Evolutionary conservation across 2,888 invertebrate species (phyloP), one percentile per base, ranked within the genome.

Genomic region (Trileptium ribeirensis): DNA sequence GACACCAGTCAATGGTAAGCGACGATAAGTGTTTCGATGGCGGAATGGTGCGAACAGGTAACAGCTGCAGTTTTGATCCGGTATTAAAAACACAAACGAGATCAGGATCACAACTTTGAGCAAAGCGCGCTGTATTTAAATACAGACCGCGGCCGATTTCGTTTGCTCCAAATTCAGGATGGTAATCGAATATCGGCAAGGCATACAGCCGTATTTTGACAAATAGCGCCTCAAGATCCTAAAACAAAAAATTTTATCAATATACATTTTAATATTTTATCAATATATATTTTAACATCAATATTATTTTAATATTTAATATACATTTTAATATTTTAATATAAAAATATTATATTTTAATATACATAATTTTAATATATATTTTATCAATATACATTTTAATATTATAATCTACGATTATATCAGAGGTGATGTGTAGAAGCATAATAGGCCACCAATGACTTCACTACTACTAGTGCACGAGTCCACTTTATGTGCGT

Each of bases 31-130:
- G 36, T 39, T 75, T 75, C 77, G n/a, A n/a, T 2, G 38, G 38
- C n/a, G 38, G 31, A n/a, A 75, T 39, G 3, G 24, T 75, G n/a
- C n/a, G 24, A n/a, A 75, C 37, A 36, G 77, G 39, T 15, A 51
- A 51, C 3, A 70, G 8, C 3, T 31, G 3, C 8, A 70, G 8
- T 8, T 8, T n/a, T 8, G 67, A 3, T 29, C 8, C 3, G 15
- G 67, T 82, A 81, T 70, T 33, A 67, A 78, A 85, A 24, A 83
- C 81, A 19, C 83, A 83, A 40, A 84, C 67, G 0, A 84, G 83
- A 34, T 79, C 70, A 1, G 86, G 86, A 67, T 83, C 81, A 64
- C 86, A 86, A 8, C 84, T 84, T 80, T 86, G 86, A 34, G 83
- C 81, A 3, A 84, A 83, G 0, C 81, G 81, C 36, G 84, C 83